These are phyloP conservation scores for Montipora sp. DNA, from an alignment of 64 coral and sea anemone genomes.

Conservation along the genomic window DNA sequence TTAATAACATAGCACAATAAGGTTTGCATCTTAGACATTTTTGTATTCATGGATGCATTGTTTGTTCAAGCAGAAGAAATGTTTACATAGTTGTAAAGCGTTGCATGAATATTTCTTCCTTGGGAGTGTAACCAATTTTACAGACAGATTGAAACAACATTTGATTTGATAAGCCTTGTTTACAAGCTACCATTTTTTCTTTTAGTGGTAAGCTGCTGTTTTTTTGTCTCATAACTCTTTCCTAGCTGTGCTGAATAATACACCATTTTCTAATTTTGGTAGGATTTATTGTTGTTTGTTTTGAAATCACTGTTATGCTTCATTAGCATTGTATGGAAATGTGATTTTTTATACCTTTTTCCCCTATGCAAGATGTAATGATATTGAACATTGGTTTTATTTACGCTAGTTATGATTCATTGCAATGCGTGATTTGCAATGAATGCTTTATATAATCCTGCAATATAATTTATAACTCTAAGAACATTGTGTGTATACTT, in stretches of 20 bases:
- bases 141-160: background rate
- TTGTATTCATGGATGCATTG: background rate
- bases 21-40: background rate
- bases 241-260: background rate
- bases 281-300: background rate
- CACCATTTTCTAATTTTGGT: background rate
- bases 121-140: background rate
- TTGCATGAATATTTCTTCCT: background rate
- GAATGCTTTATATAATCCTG: too few relatives aligned
- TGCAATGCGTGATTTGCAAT: too few relatives aligned
- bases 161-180: too few relatives aligned
- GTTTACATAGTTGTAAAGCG: constrained; percentile 13
- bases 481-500: background rate
- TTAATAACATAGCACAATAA: background rate
- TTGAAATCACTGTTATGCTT: background rate
- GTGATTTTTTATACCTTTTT: background rate
- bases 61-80: background rate
- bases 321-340: background rate
- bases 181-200: background rate
- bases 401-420: background rate
- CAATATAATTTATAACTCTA: background rate
- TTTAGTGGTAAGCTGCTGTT: background rate
- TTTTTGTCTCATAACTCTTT: background rate
- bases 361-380: background rate
- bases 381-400: background rate